Evolutionary conservation across 2,113 vertebrate species (phyloP), one percentile per base, ranked within the genome.

Genomic region (Geococcyx californianus): DNA sequence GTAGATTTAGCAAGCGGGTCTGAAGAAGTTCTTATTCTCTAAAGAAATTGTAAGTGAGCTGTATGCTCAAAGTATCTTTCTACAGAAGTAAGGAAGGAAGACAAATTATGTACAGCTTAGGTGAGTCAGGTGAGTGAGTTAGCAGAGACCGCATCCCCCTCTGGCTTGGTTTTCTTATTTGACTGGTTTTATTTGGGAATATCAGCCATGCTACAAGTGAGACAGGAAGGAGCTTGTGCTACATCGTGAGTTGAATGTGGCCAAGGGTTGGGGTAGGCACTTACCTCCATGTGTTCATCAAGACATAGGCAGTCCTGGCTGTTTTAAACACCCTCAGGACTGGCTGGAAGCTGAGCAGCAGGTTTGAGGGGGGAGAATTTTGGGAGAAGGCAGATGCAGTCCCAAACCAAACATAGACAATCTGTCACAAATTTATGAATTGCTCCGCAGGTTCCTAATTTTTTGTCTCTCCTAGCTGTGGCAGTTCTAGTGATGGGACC

Each of bases 81-180:
- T n/a, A 26, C 4, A 74, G 55, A n/a, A 85, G 9, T 33, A 34
- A 11, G 25, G 44, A 89, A 86, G 25, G 63, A 87, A 33, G 55
- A 49, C 13, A 33, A 58, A 31, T 62, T 52, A 47, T 0, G 0
- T 51, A 1, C 17, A 4, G 7, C 1, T 47, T 24, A 33, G 12
- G 24, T 86, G 75, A 34, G 10, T 29, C 45, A 81, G 47, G 77
- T 16, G 15, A 31, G 54, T 17, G 52, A 55, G 54, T 55, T 55
- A 54, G 42, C 29, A 67, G 64, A 70, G 17, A 13, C 4, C 51
- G 17, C n/a, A 44, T 26, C 10, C 8, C 75, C 58, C 26, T 79
- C 24, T 92, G 54, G 7, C 18, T 85, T 16, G 12, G 44, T 67
- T 78, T 64, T 83, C 38, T 47, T 51, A 21, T 51, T 52, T 83